Base-by-base conservation (phyloP, 1,140 invertebrate species). In the Macrocentrus cingulum region DNA sequence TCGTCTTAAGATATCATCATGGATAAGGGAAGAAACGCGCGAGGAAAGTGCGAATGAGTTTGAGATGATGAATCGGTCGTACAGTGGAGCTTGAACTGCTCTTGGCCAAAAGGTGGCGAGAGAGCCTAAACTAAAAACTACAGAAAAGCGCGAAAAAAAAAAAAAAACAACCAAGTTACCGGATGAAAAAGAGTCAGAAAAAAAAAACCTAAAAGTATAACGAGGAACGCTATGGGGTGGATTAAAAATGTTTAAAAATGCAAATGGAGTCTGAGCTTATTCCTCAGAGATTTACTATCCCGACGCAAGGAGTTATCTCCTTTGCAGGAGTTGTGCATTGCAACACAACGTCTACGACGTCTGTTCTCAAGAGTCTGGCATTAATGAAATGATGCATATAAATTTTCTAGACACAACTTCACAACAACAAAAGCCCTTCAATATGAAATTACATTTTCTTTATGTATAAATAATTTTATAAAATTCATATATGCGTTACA, bases 171-270 rank as follows among this genome's bases (percentile, higher is more conserved):
- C n/a, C n/a, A n/a, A n/a, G n/a, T n/a, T n/a, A 22, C 15, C 41
- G 53, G 20, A 49, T 5, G 32, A 54, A 44, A 18, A 54, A 42
- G 15, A 54, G 29, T 6, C 42, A 54, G 19, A 15, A 37, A 54
- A n/a, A 23, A 32, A 49, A 11, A 16, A 44, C 9, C 5, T n/a
- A n/a, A n/a, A 13, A 13, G 19, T 25, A 29, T n/a, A 25, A 6
- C 4, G 41, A 29, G 13, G 39, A 45, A 41, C 37, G 25, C 19
- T 20, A 39, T 13, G 13, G 3, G 32, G 32, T 18, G 53, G 55
- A 57, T 57, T 57, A 59, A 59, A 46, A 52, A 59, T 51, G 20
- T 59, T 59, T 53, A 46, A 59, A 59, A 59, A 59, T 59, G 50
- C 57, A 59, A 59, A 59, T 53, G 46, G 57, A 52, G 45, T 29